Evolutionary conservation across 37 sponge, comb jelly and placozoan species (phyloP), one percentile per base, ranked within the genome.

Genomic region (Halichondria panicea): DNA sequence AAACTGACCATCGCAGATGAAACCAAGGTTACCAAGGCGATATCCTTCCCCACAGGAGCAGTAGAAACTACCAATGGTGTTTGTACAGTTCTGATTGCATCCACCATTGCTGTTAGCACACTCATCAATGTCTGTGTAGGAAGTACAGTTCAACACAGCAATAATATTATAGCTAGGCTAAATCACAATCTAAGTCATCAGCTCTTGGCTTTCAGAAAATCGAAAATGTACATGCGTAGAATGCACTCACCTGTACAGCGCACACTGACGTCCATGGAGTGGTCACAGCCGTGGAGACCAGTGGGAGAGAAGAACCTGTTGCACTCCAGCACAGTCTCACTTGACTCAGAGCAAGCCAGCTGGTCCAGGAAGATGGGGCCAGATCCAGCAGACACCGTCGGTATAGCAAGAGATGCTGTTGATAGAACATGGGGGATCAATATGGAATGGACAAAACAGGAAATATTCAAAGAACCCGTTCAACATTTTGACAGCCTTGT

Each of bases 311-410:
- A 13, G 12, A 38, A 33, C 4, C 43, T 41, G 35, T 48, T 34
- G 43, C 74, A 74, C 28, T 37, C 60, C 40, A 55, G 8, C 21
- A 74, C 43, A 59, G 39, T 9, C 24, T 41, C 56, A 30, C 68
- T 69, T 43, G 58, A 31, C 12, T 30, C 68, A 41, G 69, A 48
- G 27, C 76, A 75, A 25, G 22, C 18, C 21, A 66, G 78, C 11
- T 77, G 55, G 54, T 66, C 55, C 50, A 77, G 78, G 66, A 77
- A 77, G 15, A 77, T 66, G 53, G 78, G 78, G 8, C 78, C 78
- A 53, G 40, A n/a, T n/a, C n/a, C n/a, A n/a, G n/a, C n/a, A n/a
- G n/a, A n/a, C n/a, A n/a, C n/a, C n/a, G n/a, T n/a, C n/a, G n/a
- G n/a, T n/a, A n/a, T n/a, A n/a, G 28, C 28, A 7, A 5, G 9